Conservation (phyloP, 2,888 invertebrate species). For the Silvanus unidentatus region DNA sequence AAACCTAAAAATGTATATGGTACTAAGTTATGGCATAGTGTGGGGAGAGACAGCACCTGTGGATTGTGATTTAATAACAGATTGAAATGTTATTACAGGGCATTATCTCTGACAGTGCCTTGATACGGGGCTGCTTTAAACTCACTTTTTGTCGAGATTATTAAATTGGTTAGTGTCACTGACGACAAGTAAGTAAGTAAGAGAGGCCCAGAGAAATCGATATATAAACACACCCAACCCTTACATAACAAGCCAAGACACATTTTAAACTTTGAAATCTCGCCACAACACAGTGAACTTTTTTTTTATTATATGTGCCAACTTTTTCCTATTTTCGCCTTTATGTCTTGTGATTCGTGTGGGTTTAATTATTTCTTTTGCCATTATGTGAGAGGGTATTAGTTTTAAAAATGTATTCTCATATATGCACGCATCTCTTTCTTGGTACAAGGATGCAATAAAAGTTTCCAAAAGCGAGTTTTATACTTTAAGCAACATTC, state of each 20-base stretch:
- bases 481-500: too few relatives aligned
- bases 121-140: conserved; percentile 24
- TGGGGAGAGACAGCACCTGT: conserved; percentile 23
- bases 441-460: too few relatives aligned
- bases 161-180: conserved; percentile 27
- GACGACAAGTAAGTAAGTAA: conserved; percentile 8
- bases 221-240: conserved; percentile 9
- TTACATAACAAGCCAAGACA: conserved; percentile 7
- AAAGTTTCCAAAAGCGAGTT: too few relatives aligned
- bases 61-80: conserved; percentile 31
- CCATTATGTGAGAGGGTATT: too few relatives aligned
- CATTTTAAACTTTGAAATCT: too few relatives aligned
- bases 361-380: too few relatives aligned
- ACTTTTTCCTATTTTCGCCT: too few relatives aligned
- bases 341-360: too few relatives aligned
- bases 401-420: too few relatives aligned
- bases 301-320: too few relatives aligned
- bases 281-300: too few relatives aligned
- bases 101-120: conserved; percentile 28
- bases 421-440: too few relatives aligned
- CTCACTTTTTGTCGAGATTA: conserved; percentile 23
- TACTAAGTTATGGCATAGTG: conserved; percentile 1
- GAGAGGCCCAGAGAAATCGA: conserved; percentile 10
- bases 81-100: conserved; percentile 29
- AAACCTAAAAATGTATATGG: conserved; percentile 10